Evolutionary conservation across 1,140 invertebrate species (phyloP).

Genomic region (Drosophila nigrodunni): DNA sequence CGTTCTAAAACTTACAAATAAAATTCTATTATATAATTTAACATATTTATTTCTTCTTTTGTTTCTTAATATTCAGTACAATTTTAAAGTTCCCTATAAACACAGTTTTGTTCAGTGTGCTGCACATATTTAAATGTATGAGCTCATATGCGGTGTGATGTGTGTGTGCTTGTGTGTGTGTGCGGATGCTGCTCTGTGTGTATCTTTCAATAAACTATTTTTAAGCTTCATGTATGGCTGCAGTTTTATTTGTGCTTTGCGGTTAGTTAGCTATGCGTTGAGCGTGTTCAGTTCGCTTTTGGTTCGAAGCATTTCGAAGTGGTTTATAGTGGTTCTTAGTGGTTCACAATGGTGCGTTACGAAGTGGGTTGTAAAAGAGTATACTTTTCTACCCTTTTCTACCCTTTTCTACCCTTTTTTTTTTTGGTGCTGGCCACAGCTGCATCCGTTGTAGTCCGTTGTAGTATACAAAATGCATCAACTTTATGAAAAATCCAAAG

Average conservation of each 20-base stretch:
- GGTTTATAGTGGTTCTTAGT: background rate
- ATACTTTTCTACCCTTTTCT: no score
- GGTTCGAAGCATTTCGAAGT: constrained; percentile 33
- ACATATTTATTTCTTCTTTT: no score
- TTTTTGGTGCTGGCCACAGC: constrained; percentile 2
- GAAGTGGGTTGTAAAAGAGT: background rate
- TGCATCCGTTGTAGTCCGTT: constrained; percentile 31
- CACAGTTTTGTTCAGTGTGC: background rate
- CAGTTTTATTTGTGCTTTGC: constrained; percentile 45
- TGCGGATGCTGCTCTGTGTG: constrained; percentile 3
- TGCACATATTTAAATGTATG: constrained; percentile 2
- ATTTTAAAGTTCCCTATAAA: background rate
- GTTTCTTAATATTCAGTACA: no score
- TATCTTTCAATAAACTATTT: constrained; percentile 44
- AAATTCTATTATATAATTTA: no score
- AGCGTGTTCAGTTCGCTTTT: constrained; percentile 25
- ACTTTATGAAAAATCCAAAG: constrained; percentile 50
- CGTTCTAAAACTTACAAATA: background rate
- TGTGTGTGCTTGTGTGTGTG: constrained; percentile 18
- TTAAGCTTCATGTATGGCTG: constrained; percentile 33
- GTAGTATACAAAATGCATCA: constrained; percentile 50
- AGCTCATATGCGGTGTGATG: background rate
- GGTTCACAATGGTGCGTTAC: background rate
- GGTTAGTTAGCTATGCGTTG: constrained; percentile 50
- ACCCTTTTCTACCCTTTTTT: background rate